phyloP scores from a whole-genome alignment of 2,113 vertebrate genomes.

The Pluvianellus socialis region DNA sequence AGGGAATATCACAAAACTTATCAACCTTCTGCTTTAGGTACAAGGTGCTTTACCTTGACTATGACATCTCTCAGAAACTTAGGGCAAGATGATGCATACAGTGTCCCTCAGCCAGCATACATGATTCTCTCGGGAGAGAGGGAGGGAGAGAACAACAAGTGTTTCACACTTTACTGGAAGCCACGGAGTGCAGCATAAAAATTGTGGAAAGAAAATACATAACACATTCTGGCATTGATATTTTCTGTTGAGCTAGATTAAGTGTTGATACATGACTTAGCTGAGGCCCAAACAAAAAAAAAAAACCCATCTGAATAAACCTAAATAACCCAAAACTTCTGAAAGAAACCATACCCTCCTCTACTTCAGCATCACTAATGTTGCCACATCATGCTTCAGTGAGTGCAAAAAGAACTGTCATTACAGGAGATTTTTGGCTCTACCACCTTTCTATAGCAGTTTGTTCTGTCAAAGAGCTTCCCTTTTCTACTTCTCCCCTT shows the following conservation, averaged over 20 bases:
- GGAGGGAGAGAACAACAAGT: neutral
- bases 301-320: neutral
- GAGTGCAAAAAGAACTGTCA: neutral
- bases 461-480: neutral
- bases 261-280: neutral
- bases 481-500: neutral
- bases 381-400: neutral
- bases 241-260: constrained; percentile 9
- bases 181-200: neutral
- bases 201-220: neutral
- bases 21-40: neutral
- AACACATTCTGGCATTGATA: neutral
- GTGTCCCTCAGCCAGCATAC: neutral
- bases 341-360: neutral
- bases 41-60: neutral
- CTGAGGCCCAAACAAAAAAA: neutral
- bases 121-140: neutral
- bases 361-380: neutral
- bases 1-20: neutral
- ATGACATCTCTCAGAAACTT: neutral
- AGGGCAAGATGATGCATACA: neutral
- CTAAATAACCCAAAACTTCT: neutral
- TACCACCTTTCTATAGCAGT: neutral
- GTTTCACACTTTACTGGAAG: neutral
- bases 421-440: neutral